Base-by-base conservation (phyloP, 1,140 invertebrate genomes). In the Dinoponera quadriceps region DNA sequence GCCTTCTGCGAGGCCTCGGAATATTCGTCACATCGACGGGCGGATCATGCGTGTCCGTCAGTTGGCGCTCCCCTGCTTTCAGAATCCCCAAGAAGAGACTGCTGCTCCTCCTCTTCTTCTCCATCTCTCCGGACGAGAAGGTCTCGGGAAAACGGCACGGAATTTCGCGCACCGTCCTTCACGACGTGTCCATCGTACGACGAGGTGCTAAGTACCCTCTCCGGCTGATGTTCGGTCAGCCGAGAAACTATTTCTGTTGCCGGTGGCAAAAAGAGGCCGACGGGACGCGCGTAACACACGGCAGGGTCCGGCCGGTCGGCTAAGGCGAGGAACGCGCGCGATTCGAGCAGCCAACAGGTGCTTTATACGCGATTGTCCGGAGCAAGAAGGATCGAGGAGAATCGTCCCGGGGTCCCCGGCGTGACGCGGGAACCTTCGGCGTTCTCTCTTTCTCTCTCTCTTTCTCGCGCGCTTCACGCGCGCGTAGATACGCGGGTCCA, bases 191-290 rank as follows among this genome's bases (percentile, higher is more conserved):
- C 81, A 75, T 88, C 86, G 57, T 75, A 71, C 29, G 73, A 89
- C 60, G 85, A 86, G 85, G 83, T 88, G 86, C 80, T 83, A 84
- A 82, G 78, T 75, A 66, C 82, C 51, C 81, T 77, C 81, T 77
- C 82, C 29, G 55, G 68, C 25, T 60, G 87, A 82, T 82, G 84
- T 66, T 89, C 85, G 88, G 69, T 86, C 82, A 87, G 80, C 83
- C 86, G 87, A 90, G 85, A 88, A 90, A 90, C 89, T 89, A 90
- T 90, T 90, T 88, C 87, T 83, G 83, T 83, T 87, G 82, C 69
- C 81, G 48, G 51, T 85, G 71, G 86, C 88, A 86, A 89, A 89
- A 90, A 90, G 83, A 55, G 59, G 14, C 80, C 48, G 59, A 63
- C 44, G 57, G 63, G 48, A 49, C 63, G 72, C 69, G 59, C 68